Base-by-base conservation (phyloP, 2,888 invertebrate genomes). In the Philaethria dido region DNA sequence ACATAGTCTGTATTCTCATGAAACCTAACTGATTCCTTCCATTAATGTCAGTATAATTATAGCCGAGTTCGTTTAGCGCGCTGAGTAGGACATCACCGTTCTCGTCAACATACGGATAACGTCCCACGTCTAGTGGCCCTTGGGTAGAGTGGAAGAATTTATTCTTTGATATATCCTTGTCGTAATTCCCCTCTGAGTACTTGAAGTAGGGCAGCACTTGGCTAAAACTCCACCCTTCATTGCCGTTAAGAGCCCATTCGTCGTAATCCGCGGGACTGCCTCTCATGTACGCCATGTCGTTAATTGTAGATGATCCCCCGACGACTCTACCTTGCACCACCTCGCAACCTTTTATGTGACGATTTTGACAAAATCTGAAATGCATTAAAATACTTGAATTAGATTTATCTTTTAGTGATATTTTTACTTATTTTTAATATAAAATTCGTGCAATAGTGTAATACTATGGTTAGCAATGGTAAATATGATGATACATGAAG, bases 131-230 rank as follows among this genome's bases (percentile, higher is more conserved):
- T 6, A 92, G 74, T 1, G 92, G 91, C 11, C 92, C 92, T 78
- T 88, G 86, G 0, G 87, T 87, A 5, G 92, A 91, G 74, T 92
- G 92, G 72, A 85, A 90, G 55, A 83, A 79, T 73, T 85, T 88
- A 71, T 92, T 89, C 74, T 87, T 91, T 20, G 82, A 82, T 68
- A 92, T 88, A 65, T 92, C 92, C 71, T 86, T 90, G 69, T 92
- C 91, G 59, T 90, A 92, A 74, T 92, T 92, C 69, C 91, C 90
- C 80, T 92, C 92, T 1, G 92, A 92, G 70, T 92, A 89, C 74
- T 92, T 92, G 74, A 91, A 92, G 76, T 84, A 92, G 13, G 90
- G 89, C 0, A 92, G 78, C 4, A 92, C 77, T 74, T 90, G 81
- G 4, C 74, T 83, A 71, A 81, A 92, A 64, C 84, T 84, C 92